A percentile compares a stretch with the other conserved stretches of the same genome.
Evolutionary conservation across 2,888 invertebrate genomes (phyloP).

Genomic region (Rhagonycha fulva): DNA sequence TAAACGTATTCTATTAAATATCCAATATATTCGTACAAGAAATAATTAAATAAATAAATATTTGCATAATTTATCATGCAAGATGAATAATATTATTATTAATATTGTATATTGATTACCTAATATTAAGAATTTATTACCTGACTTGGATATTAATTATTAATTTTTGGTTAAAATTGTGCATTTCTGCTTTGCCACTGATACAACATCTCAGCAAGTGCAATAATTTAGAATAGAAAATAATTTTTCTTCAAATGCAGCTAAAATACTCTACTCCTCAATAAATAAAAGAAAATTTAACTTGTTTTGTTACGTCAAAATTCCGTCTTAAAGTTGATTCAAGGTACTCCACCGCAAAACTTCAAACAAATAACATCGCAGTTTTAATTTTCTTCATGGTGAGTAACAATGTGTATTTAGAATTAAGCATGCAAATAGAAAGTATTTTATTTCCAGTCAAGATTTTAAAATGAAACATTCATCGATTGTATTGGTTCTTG

Average conservation of each 20-base stretch:
- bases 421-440: neutral
- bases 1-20: no score
- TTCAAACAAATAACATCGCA: constrained; percentile 9
- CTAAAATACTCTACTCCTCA: neutral
- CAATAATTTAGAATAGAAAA: neutral
- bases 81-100: no score
- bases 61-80: no score
- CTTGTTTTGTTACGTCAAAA: constrained; percentile 19
- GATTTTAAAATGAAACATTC: neutral
- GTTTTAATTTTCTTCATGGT: neutral
- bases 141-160: neutral
- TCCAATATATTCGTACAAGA: no score
- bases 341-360: constrained; percentile 22
- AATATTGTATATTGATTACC: no score
- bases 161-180: neutral
- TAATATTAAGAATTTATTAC: no score
- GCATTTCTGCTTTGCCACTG: neutral
- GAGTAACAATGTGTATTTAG: no score
- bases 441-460: neutral
- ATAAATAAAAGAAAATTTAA: constrained; percentile 3
- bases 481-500: neutral
- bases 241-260: neutral
- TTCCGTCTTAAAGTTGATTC: constrained; percentile 16
- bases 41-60: no score
- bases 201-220: no score